A percentile compares a stretch with the other conserved stretches of the same genome.
Evolutionary conservation across 2,113 vertebrate genomes (phyloP).

Genomic region (Tragelaphus buxtoni): DNA sequence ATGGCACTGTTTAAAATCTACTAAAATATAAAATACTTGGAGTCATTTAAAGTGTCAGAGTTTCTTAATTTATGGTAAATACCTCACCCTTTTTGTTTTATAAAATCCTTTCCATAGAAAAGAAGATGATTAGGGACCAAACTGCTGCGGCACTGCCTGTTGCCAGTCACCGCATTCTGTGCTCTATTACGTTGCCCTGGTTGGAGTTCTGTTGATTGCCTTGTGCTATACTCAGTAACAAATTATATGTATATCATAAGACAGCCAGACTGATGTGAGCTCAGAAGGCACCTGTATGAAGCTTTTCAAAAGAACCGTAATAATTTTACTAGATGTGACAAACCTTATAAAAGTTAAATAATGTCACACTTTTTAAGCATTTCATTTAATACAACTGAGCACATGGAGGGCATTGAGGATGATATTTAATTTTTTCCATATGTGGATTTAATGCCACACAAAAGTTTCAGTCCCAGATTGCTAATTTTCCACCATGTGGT

Average conservation of each 20-base stretch:
- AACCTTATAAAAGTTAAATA: slow-evolving; percentile 84
- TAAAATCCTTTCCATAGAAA: slow-evolving; percentile 63
- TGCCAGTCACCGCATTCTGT: background rate
- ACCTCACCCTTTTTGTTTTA: slow-evolving; percentile 39
- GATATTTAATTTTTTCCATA: slow-evolving; percentile 83
- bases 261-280: slow-evolving; percentile 65
- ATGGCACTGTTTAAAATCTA: background rate
- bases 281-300: slow-evolving; percentile 79
- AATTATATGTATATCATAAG: slow-evolving; percentile 60
- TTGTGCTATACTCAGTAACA: slow-evolving; percentile 63
- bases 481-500: slow-evolving; percentile 85
- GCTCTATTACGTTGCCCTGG: background rate
- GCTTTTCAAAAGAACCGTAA: slow-evolving; percentile 78
- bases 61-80: background rate
- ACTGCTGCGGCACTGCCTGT: slow-evolving; percentile 54
- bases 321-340: slow-evolving; percentile 83
- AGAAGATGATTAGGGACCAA: slow-evolving; percentile 58
- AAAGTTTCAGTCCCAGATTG: slow-evolving; percentile 78
- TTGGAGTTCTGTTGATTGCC: slow-evolving; percentile 8
- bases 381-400: slow-evolving; percentile 81
- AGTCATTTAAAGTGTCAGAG: background rate
- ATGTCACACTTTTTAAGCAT: slow-evolving; percentile 81
- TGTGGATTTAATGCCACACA: slow-evolving; percentile 78
- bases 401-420: slow-evolving; percentile 80
- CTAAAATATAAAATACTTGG: background rate